Percentiles rank a stretch among this genome's conserved stretches.
Conservation (phyloP, 2,888 invertebrate genomes). For the Spodoptera picta region DNA sequence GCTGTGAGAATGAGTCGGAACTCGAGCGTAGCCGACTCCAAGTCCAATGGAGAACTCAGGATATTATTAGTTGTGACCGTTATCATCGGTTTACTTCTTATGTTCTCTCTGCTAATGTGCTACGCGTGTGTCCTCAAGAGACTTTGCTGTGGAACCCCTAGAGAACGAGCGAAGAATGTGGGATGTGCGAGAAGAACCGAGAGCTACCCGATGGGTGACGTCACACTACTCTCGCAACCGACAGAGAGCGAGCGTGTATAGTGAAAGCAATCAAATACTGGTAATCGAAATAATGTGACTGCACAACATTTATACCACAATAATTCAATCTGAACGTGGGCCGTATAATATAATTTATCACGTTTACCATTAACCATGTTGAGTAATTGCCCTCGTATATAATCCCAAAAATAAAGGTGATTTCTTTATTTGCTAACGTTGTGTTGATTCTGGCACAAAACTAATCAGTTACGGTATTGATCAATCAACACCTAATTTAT, state of each 20-base stretch:
- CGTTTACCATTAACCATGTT: conserved; percentile 19
- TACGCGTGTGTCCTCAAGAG: conserved; percentile 91
- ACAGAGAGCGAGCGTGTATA: conserved; percentile 89
- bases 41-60: conserved; percentile 88
- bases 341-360: conserved; percentile 29
- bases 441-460: conserved; percentile 19
- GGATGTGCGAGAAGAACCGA: conserved; percentile 80
- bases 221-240: conserved; percentile 89
- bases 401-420: conserved; percentile 17
- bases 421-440: conserved; percentile 17
- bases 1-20: conserved; percentile 77
- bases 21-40: conserved; percentile 78
- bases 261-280: conserved; percentile 9
- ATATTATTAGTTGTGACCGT: conserved; percentile 89
- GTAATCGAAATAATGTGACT: conserved; percentile 29
- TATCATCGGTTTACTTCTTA: conserved; percentile 88
- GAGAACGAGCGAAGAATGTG: conserved; percentile 81
- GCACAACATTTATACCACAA: conserved; percentile 17
- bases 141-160: conserved; percentile 89
- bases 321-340: conserved; percentile 28
- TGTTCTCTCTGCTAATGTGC: conserved; percentile 90
- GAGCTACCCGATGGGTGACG: conserved; percentile 89
- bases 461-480: conserved; percentile 18
- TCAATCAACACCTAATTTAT: conserved; percentile 21
- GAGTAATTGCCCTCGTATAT: conserved; percentile 29